Evolutionary conservation across 1,140 invertebrate species (phyloP), one percentile per base, ranked within the genome.

Genomic region (Trachelipus rathkii): DNA sequence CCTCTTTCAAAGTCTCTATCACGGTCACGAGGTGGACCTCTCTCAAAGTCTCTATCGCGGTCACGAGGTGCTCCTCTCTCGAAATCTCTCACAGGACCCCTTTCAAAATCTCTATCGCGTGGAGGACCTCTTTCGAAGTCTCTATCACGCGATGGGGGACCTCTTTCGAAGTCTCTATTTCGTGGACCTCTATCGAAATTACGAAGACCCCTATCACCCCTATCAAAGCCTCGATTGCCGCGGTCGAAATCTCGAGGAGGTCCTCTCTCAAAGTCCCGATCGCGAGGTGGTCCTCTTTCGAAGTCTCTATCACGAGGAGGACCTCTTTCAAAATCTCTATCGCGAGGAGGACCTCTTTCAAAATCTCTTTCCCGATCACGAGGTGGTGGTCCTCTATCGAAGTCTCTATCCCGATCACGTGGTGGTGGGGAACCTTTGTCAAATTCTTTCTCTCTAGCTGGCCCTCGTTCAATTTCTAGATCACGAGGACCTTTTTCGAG

Each of bases 301-400:
- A 60, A 60, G 19, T 19, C 50, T 13, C 50, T 13, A 60, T 19
- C 50, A 2, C 50, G 50, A 60, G 50, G 8, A 15, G 50, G 50
- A 2, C 50, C 50, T 60, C 50, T 60, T 60, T 60, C 50, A 60
- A 60, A 60, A 8, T 60, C 50, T 60, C 50, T 60, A 60, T 60
- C 50, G 19, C 50, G 50, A 60, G 50, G 8, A 15, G 50, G 50
- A 2, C 50, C 50, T 60, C 50, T 60, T 60, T 60, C 50, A 60
- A 60, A 60, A 8, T 60, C 50, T 60, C 50, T 60, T 13, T 60
- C 50, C 8, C 50, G 50, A 60, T 60, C 50, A 19, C 50, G 50
- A 15, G 50, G 50, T 15, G 50, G 50, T 60, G 11, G 11, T 60
- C 50, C 19, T 60, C 8, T 19, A 60, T 15, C 11, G 8, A 13